These are phyloP conservation scores for Pteropus alecto DNA, from an alignment of 2,113 vertebrate species.

Conservation along the genomic window DNA sequence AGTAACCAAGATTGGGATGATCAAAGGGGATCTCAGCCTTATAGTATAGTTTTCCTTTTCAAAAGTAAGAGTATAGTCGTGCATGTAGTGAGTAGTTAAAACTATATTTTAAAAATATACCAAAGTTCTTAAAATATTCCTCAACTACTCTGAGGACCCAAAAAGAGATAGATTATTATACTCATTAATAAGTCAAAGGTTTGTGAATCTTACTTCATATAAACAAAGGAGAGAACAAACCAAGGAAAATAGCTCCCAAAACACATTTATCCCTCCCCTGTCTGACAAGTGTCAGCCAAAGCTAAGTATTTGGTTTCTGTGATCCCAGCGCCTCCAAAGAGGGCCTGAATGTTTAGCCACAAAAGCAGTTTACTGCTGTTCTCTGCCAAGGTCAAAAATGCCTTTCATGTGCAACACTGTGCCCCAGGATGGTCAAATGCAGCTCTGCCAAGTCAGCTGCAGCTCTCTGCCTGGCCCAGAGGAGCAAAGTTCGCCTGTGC, in stretches of 20 bases:
- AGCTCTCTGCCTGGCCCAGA: background rate
- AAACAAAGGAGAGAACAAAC: background rate
- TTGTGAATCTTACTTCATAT: background rate
- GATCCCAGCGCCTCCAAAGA: background rate
- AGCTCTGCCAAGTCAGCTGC: background rate
- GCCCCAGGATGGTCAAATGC: background rate
- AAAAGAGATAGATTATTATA: background rate
- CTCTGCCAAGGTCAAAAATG: background rate
- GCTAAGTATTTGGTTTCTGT: background rate
- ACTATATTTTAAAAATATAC: background rate
- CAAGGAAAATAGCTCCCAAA: background rate
- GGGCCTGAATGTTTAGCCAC: background rate
- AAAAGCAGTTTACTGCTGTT: background rate
- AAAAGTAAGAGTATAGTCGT: background rate
- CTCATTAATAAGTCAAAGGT: background rate
- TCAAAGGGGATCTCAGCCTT: background rate
- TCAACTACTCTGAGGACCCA: background rate
- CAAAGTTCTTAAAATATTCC: background rate
- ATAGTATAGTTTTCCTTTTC: background rate
- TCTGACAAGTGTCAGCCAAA: background rate
- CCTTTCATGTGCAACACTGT: background rate
- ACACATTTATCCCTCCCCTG: background rate
- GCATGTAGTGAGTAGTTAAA: background rate
- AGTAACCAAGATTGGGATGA: background rate
- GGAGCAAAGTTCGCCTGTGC: background rate